Evolutionary conservation across 2,797 vertebrate species (phyloP).

Genomic region (Gorsachius magnificus): DNA sequence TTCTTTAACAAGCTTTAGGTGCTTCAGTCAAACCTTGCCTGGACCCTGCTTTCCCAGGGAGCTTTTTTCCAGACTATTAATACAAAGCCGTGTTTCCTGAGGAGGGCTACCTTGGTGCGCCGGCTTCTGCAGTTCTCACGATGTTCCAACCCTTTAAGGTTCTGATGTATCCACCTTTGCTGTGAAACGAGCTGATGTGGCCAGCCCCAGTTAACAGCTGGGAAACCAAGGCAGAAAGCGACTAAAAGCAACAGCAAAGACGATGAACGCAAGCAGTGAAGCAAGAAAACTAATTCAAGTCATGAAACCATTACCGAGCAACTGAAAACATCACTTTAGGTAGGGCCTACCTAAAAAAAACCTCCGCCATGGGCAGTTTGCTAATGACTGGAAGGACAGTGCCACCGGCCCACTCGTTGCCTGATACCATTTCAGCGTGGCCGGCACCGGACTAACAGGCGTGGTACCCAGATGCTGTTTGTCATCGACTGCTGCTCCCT

Average conservation of each 20-base stretch:
- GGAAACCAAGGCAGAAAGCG: slow-evolving; percentile 11
- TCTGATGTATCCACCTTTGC: not conserved
- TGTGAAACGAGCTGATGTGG: not conserved
- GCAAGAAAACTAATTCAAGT: not conserved
- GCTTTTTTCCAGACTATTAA: not conserved
- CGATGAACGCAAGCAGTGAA: not conserved
- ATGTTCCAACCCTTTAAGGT: not conserved
- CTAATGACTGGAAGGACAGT: not conserved
- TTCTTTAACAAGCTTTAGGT: not conserved
- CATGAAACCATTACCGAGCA: not conserved
- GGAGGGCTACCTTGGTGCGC: not conserved
- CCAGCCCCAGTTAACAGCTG: not conserved
- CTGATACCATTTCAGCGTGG: not conserved
- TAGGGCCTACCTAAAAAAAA: not conserved
- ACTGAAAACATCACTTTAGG: not conserved
- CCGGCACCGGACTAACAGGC: not conserved
- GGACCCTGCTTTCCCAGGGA: not conserved
- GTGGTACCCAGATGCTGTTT: not conserved
- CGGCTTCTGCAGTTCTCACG: not conserved
- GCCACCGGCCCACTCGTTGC: not conserved
- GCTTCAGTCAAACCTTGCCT: not conserved
- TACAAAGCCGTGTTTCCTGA: not conserved
- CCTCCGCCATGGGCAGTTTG: not conserved
- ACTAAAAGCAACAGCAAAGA: not conserved
- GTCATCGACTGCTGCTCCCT: not conserved